Evolutionary conservation across 2,113 vertebrate genomes (phyloP), one percentile per base, ranked within the genome.

Genomic region (Cariama cristata): DNA sequence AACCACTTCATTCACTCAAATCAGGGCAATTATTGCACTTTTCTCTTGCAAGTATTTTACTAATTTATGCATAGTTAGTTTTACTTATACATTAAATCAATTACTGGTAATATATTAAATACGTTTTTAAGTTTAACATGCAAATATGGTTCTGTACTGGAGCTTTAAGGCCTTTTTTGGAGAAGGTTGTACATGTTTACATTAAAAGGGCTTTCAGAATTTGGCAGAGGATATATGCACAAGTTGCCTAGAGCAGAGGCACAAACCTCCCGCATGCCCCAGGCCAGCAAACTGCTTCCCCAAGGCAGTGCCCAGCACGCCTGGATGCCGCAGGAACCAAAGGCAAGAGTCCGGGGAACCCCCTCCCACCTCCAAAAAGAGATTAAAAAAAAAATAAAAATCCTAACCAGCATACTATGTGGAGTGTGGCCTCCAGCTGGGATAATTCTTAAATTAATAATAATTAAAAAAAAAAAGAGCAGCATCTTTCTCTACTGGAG

Each of bases 21-120:
- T 58, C 81, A 58, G 56, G 64, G 72, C 73, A 80, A 93, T 81
- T 42, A 81, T 86, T 95, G 69, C 38, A 80, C 62, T 76, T 56
- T 62, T 77, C 67, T 67, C 19, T 35, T 71, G 71, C 81, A 95
- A 90, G 84, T 55, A 71, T 88, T 84, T 75, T 69, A 86, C 79
- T 96, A 86, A 94, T 95, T 93, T 94, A 87, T 94, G 89, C 89
- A 90, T 92, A 95, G 85, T 92, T 89, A 56, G 33, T 52, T 93
- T 97, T 86, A 55, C 62, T 93, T 90, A 75, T 72, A 85, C 83
- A 83, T 95, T 93, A 96, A 94, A 89, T 94, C 88, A 60, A 91
- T 86, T 74, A 60, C 85, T 74, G 56, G 50, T 88, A 95, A 92
- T 68, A 76, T 35, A 85, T 86, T 75, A 84, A 97, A 79, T 66